These are phyloP conservation scores for Agrypnus murinus DNA, from an alignment of 2,888 invertebrate genomes.

Conservation along the genomic window DNA sequence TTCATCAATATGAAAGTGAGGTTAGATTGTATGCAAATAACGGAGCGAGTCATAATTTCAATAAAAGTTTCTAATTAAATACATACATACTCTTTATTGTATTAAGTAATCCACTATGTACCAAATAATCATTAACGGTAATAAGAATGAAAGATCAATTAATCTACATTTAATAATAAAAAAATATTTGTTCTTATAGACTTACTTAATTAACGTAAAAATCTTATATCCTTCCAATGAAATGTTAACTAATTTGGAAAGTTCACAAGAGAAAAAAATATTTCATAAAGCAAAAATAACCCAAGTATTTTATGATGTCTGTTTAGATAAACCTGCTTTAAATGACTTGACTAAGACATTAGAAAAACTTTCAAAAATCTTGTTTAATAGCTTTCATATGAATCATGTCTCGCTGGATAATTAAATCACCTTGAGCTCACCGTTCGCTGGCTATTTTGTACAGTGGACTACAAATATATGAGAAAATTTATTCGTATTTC, in stretches of 20 bases:
- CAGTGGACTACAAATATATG: neutral
- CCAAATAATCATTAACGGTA: too few species aligned
- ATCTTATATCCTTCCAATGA: neutral
- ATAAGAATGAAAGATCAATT: too few species aligned
- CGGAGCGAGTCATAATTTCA: too few species aligned
- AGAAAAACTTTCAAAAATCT: constrained; percentile 32
- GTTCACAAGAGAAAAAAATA: constrained; percentile 7
- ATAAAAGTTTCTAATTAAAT: too few species aligned
- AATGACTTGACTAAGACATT: constrained; percentile 15
- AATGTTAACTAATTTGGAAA: constrained; percentile 7
- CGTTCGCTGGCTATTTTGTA: constrained; percentile 19
- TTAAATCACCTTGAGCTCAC: constrained; percentile 35
- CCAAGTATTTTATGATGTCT: constrained; percentile 16
- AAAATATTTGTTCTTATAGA: neutral
- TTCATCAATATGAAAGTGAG: too few species aligned
- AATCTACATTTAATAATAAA: too few species aligned
- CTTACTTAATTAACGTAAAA: neutral
- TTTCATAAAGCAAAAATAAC: constrained; percentile 4
- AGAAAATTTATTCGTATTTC: too few species aligned
- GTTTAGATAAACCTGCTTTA: constrained; percentile 4
- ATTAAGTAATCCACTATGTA: too few species aligned
- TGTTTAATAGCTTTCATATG: constrained; percentile 33
- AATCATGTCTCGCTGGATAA: constrained; percentile 36
- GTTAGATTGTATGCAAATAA: too few species aligned
- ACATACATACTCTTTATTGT: too few species aligned